Percentiles rank a stretch among this genome's conserved stretches.
phyloP scores from a whole-genome alignment of 2,797 vertebrate genomes.

The Hemitrygon akajei region DNA sequence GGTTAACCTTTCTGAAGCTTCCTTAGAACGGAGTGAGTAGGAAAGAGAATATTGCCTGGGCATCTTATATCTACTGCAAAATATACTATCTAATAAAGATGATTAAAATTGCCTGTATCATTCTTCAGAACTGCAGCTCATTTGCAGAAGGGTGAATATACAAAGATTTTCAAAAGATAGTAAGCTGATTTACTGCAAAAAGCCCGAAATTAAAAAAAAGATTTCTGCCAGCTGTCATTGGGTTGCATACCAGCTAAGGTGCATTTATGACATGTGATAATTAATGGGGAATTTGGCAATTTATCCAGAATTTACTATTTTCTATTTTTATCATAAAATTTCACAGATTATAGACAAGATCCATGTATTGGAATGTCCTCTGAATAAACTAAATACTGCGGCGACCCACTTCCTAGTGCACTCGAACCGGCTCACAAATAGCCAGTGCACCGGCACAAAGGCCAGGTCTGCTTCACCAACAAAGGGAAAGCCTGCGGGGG shows the following conservation, averaged over 20 bases:
- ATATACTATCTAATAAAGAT: neutral
- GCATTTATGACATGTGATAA: neutral
- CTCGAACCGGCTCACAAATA: too few species aligned
- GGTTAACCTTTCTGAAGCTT: neutral
- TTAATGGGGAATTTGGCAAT: neutral
- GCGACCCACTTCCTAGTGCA: too few species aligned
- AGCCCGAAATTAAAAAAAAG: neutral
- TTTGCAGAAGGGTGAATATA: neutral
- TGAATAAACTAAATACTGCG: conserved; percentile 7
- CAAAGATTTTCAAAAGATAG: neutral
- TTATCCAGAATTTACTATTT: neutral
- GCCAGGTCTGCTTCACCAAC: too few species aligned
- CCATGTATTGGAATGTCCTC: neutral
- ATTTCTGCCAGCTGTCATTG: neutral
- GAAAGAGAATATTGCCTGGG: neutral
- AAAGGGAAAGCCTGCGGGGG: too few species aligned
- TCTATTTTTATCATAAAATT: neutral
- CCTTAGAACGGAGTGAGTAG: neutral
- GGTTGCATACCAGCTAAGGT: neutral
- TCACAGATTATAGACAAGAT: neutral
- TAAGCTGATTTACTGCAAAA: neutral
- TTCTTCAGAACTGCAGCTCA: neutral
- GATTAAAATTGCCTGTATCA: neutral
- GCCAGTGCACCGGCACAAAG: too few species aligned
- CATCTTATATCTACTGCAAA: neutral